Percentiles rank a stretch among this genome's conserved stretches.
Conservation (phyloP, 2,797 vertebrate genomes). For the Chelonia mydas region DNA sequence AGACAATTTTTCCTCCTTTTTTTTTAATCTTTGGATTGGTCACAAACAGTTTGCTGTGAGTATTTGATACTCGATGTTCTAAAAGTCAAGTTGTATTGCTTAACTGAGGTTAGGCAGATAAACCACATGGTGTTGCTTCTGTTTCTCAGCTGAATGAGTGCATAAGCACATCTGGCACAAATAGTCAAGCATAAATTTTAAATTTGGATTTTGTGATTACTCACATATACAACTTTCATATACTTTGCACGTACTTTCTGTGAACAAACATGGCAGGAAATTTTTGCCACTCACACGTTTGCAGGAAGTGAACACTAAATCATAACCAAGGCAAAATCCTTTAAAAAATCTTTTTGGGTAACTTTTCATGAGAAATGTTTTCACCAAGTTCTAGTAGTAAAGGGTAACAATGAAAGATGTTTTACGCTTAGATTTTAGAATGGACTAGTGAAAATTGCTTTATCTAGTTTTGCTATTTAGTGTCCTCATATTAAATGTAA, state of each 20-base stretch:
- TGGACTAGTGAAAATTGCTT: background rate
- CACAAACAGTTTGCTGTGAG: background rate
- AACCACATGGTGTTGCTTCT: background rate
- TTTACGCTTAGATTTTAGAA: background rate
- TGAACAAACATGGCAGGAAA: background rate
- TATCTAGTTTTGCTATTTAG: background rate
- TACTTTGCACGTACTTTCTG: background rate
- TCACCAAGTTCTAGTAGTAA: background rate
- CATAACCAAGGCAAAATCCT: background rate
- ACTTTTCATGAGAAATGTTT: background rate
- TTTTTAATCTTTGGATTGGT: background rate
- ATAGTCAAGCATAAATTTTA: background rate
- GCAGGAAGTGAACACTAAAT: background rate
- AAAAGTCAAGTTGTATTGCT: background rate
- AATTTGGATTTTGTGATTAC: background rate
- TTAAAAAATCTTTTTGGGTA: background rate
- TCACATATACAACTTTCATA: background rate
- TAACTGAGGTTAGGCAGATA: background rate
- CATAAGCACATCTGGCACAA: background rate
- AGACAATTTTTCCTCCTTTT: conserved; percentile 3
- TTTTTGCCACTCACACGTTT: background rate
- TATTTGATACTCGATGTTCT: background rate
- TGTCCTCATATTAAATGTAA: background rate
- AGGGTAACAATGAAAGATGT: background rate
- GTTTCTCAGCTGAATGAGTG: background rate